Conservation (phyloP, 1,140 invertebrate genomes). For the Tetragnatha versicolor region DNA sequence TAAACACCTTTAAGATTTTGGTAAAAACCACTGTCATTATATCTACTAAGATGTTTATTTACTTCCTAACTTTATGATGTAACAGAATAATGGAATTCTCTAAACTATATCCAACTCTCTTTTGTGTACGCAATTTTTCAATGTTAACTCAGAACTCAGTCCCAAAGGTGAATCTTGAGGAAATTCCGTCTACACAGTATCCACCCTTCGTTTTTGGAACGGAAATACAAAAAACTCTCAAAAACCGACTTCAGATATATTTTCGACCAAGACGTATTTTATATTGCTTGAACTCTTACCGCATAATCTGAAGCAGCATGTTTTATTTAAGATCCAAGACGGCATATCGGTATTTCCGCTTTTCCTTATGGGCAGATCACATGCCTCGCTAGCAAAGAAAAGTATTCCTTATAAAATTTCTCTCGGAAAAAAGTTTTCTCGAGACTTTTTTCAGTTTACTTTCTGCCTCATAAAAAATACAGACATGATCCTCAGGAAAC, state of each 20-base stretch:
- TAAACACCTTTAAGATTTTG: too few species aligned
- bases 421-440: not conserved
- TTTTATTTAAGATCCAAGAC: constrained; percentile 15
- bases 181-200: not conserved
- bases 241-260: constrained; percentile 3
- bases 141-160: too few species aligned
- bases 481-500: not conserved
- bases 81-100: too few species aligned
- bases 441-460: not conserved
- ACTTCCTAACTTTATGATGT: too few species aligned
- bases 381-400: not conserved
- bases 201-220: too few species aligned
- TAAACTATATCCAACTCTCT: too few species aligned
- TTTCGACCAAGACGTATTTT: not conserved
- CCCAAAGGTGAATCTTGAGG: too few species aligned
- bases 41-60: too few species aligned
- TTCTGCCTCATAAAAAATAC: constrained; percentile 12
- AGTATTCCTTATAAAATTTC: not conserved
- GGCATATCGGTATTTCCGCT: not conserved
- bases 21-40: too few species aligned
- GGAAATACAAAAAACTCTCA: not conserved
- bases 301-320: not conserved
- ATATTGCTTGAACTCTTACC: not conserved
- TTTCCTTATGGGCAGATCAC: not conserved
- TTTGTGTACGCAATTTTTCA: too few species aligned